Percentiles rank a stretch among this genome's conserved stretches.
These are phyloP conservation scores for Pteromalus puparum DNA, from an alignment of 1,140 invertebrate species.

Conservation along the genomic window DNA sequence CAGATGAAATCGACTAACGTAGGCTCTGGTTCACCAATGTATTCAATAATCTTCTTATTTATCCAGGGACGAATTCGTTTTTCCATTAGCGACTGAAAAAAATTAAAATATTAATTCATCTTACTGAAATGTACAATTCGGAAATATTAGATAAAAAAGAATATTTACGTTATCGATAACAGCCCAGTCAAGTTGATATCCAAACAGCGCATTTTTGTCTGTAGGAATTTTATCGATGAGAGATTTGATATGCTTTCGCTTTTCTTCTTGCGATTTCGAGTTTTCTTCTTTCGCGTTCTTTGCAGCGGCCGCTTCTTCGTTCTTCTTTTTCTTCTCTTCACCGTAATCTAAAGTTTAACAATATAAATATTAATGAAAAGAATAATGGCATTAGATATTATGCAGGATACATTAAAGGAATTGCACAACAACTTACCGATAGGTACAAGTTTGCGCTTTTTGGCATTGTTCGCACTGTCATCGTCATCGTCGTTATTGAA, in stretches of 20 bases:
- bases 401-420: constrained; percentile 23
- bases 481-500: constrained; percentile 95
- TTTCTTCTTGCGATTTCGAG: constrained; percentile 92
- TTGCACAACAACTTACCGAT: constrained; percentile 76
- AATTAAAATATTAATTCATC: constrained; percentile 10
- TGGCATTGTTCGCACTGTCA: constrained; percentile 80
- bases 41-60: constrained; percentile 99
- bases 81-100: constrained; percentile 89
- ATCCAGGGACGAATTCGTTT: constrained; percentile 99
- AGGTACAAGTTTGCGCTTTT: constrained; percentile 90
- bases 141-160: constrained; percentile 25
- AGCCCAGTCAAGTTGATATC: constrained; percentile 93
- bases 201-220: constrained; percentile 96
- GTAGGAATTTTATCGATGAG: constrained; percentile 99
- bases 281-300: constrained; percentile 82
- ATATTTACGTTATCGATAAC: constrained; percentile 85
- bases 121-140: background rate
- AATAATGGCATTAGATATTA: constrained; percentile 41
- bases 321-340: constrained; percentile 80
- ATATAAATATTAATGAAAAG: constrained; percentile 24
- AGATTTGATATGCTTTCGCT: constrained; percentile 95
- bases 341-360: constrained; percentile 77
- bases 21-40: constrained; percentile 99
- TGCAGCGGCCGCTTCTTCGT: constrained; percentile 75
- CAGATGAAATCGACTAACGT: constrained; percentile 99